Conservation (phyloP, 2,113 vertebrate species). For the Neotragus pygmaeus region DNA sequence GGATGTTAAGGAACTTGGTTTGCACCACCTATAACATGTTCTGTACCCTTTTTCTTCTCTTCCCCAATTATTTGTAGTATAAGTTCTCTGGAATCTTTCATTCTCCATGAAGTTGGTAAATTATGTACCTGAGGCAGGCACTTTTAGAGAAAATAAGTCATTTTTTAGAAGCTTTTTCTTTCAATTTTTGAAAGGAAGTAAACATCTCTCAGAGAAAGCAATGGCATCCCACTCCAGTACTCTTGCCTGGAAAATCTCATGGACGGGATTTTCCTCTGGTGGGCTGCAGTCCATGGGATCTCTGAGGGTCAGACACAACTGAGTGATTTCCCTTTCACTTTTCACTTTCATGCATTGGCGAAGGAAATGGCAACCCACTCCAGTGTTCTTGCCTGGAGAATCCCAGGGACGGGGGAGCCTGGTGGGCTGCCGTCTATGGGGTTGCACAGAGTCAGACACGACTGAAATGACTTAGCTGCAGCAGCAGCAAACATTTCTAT, state of each 20-base stretch:
- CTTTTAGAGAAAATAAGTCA: not conserved
- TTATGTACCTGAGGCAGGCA: not conserved
- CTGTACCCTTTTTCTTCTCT: not conserved
- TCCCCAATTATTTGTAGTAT: not conserved
- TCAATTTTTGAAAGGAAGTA: not conserved
- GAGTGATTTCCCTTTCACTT: no score
- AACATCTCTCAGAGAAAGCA: not conserved
- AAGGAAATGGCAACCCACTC: no score
- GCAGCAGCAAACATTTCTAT: not conserved
- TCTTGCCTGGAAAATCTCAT: no score
- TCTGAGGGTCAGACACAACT: accelerated
- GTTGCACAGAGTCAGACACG: no score
- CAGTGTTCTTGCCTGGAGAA: no score
- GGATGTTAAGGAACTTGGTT: not conserved
- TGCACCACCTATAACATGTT: not conserved
- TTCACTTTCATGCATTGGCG: no score
- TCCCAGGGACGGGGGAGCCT: no score
- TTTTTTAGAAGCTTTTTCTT: not conserved
- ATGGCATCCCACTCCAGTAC: no score
- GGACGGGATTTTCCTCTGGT: no score
- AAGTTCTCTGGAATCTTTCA: not conserved
- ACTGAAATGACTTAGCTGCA: no score
- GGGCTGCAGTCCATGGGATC: no score
- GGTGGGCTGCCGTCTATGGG: no score
- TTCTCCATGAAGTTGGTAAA: not conserved